Conservation (phyloP, 2,113 vertebrate genomes). For the Gavia stellata region DNA sequence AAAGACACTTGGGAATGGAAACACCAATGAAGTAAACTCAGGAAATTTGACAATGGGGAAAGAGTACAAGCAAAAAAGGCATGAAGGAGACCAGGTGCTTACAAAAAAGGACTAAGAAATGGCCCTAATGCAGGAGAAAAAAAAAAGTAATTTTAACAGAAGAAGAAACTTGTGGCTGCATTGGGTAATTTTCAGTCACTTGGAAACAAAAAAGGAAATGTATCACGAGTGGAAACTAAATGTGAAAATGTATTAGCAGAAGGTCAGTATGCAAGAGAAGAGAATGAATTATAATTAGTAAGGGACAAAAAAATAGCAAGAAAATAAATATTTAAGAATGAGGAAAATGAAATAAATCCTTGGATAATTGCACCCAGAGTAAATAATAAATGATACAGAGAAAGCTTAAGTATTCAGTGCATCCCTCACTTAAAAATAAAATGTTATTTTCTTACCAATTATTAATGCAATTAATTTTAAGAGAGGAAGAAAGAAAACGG, state of each 20-base stretch:
- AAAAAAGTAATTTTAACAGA: not conserved
- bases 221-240: not conserved
- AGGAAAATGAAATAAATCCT: conserved; percentile 9
- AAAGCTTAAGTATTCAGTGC: not conserved
- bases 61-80: not conserved
- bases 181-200: not conserved
- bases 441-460: not conserved
- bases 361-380: not conserved
- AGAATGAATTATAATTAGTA: not conserved
- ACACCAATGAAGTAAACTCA: not conserved
- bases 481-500: not conserved
- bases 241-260: not conserved
- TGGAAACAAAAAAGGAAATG: not conserved
- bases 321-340: not conserved
- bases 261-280: not conserved
- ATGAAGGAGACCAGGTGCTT: not conserved
- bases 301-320: not conserved
- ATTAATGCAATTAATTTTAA: not conserved
- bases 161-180: not conserved
- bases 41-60: not conserved
- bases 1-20: not conserved
- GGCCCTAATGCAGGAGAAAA: not conserved
- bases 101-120: not conserved
- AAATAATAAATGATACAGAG: not conserved
- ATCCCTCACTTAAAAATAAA: not conserved